Conservation (phyloP, 2,113 vertebrate genomes). For the Calyptommatus sinebrachiatus region DNA sequence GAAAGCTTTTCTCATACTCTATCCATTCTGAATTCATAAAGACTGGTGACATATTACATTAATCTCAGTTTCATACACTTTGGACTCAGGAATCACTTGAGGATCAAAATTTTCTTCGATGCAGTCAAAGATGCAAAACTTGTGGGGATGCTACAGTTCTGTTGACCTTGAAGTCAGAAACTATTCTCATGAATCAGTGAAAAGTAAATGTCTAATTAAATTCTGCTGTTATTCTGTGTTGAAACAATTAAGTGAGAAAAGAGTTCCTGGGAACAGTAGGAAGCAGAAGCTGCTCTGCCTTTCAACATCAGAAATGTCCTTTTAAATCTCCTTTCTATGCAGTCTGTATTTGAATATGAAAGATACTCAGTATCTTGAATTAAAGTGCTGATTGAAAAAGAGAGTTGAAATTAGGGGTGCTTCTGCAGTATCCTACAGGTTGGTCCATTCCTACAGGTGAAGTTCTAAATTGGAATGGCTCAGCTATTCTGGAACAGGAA, state of each 20-base stretch:
- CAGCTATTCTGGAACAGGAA: no score
- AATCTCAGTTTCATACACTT: background rate
- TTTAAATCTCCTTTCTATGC: rapidly evolving
- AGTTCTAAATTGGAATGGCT: no score
- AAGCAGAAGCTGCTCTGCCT: background rate
- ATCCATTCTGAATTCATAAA: background rate
- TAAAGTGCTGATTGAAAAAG: background rate
- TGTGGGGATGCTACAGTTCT: background rate
- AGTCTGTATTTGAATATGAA: background rate
- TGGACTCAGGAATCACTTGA: background rate
- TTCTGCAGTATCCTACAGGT: no score
- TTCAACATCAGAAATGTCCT: background rate
- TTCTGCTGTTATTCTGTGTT: conserved; percentile 17
- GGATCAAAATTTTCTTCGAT: background rate
- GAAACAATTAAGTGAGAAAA: conserved; percentile 32
- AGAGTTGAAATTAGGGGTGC: background rate
- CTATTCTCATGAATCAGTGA: conserved; percentile 20
- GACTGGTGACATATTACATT: background rate
- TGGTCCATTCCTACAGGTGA: no score
- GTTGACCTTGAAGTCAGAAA: conserved; percentile 32
- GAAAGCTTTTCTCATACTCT: background rate
- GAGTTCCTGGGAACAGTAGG: conserved; percentile 1
- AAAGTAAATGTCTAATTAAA: conserved; percentile 38
- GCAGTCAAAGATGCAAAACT: background rate
- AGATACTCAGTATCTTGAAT: background rate